phyloP scores from a whole-genome alignment of 2,113 vertebrate genomes.

The Falco punctatus region DNA sequence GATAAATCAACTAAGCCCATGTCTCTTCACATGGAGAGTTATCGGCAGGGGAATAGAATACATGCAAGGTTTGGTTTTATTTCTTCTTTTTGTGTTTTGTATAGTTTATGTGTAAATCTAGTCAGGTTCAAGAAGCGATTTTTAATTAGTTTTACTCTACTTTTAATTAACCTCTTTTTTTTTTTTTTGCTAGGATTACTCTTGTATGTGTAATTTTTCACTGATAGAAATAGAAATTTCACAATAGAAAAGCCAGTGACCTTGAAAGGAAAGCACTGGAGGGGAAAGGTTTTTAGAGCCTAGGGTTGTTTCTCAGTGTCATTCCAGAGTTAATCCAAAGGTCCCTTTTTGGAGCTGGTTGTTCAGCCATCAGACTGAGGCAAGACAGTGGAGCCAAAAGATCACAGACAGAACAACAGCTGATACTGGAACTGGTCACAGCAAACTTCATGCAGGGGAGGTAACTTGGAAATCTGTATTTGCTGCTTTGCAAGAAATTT shows the following conservation, averaged over 20 bases:
- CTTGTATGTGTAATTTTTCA: background rate
- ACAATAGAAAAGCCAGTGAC: background rate
- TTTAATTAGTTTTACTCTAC: background rate
- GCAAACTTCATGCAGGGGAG: background rate
- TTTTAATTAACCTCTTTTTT: background rate
- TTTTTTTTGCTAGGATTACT: background rate
- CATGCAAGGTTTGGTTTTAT: background rate
- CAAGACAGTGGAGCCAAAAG: background rate
- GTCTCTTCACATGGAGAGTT: background rate
- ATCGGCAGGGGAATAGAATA: background rate
- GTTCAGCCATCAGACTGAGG: background rate
- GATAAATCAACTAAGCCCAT: background rate
- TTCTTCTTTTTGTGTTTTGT: background rate
- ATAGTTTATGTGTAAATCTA: background rate
- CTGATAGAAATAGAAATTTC: background rate
- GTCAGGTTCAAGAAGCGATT: background rate
- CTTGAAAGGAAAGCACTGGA: background rate
- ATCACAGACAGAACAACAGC: background rate
- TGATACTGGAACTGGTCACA: background rate
- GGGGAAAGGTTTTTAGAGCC: background rate
- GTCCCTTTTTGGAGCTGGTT: background rate
- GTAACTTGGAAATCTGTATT: conserved; percentile 24
- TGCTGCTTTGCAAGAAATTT: conserved; percentile 57
- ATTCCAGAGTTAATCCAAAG: background rate
- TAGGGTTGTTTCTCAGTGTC: background rate